phyloP scores from a whole-genome alignment of 2,888 invertebrate genomes.

The Poecilus cupreus region DNA sequence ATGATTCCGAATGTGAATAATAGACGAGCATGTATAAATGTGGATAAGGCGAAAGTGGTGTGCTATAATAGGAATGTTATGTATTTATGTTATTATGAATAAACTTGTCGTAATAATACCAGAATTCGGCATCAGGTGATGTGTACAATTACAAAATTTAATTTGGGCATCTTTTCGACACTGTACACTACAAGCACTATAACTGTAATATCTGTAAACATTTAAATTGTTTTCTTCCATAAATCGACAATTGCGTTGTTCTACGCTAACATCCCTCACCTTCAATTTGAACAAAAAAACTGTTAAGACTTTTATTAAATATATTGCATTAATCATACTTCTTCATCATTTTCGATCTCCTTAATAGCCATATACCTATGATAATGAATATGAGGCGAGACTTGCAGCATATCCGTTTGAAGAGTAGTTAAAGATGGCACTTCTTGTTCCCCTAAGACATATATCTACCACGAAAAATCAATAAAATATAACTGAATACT shows the following conservation, averaged over 20 bases:
- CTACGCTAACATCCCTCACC: conserved; percentile 76
- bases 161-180: conserved; percentile 81
- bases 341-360: conserved; percentile 82
- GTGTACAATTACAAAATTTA: conserved; percentile 79
- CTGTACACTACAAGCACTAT: conserved; percentile 83
- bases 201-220: conserved; percentile 81
- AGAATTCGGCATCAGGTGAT: conserved; percentile 81
- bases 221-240: conserved; percentile 79
- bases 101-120: conserved; percentile 72
- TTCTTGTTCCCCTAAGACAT: conserved; percentile 80
- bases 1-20: no score
- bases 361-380: conserved; percentile 69
- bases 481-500: background rate
- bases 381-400: conserved; percentile 77
- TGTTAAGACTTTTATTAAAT: no score
- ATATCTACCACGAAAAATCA: conserved; percentile 72
- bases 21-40: no score
- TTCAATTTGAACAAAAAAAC: conserved; percentile 63
- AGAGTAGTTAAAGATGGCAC: conserved; percentile 82
- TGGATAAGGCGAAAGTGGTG: no score
- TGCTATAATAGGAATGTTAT: no score
- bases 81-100: no score
- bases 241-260: conserved; percentile 83
- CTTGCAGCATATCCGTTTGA: conserved; percentile 77
- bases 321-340: conserved; percentile 69